Evolutionary conservation across 2,797 vertebrate genomes (phyloP).

Genomic region (Leontopithecus rosalia): DNA sequence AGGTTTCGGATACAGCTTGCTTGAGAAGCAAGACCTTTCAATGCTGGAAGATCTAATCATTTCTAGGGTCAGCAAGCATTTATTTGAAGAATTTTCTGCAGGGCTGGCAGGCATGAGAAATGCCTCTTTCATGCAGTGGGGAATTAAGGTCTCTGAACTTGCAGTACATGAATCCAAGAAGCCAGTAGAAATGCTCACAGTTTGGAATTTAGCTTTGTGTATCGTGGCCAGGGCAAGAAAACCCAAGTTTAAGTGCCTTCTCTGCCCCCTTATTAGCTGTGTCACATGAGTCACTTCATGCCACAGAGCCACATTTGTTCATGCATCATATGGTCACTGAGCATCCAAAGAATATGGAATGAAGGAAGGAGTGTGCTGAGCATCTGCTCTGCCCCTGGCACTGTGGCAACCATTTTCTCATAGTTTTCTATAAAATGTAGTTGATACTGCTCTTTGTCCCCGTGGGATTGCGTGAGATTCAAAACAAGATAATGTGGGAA

Average conservation of each 20-base stretch:
- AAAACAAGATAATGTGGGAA: neutral
- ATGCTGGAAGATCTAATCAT: neutral
- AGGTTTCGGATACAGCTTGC: conserved; percentile 10
- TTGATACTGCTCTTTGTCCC: neutral
- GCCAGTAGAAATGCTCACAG: neutral
- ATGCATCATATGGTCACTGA: neutral
- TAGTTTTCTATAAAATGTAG: neutral
- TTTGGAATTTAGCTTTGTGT: neutral
- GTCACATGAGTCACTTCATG: neutral
- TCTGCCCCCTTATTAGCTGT: neutral
- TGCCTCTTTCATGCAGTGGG: neutral
- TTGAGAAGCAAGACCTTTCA: conserved; percentile 27
- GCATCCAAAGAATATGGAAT: neutral
- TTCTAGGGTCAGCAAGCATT: neutral
- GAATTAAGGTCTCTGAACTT: neutral
- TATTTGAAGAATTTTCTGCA: neutral
- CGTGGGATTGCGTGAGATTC: neutral
- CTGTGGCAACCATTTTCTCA: neutral
- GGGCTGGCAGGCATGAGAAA: neutral
- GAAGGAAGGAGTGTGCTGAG: neutral
- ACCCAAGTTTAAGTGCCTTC: neutral
- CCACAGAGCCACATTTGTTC: neutral
- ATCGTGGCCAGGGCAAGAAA: neutral
- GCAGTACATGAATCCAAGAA: neutral
- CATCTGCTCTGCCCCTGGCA: neutral